Base-by-base conservation (phyloP, 2,888 invertebrate genomes). In the Leptopterna dolabrata region DNA sequence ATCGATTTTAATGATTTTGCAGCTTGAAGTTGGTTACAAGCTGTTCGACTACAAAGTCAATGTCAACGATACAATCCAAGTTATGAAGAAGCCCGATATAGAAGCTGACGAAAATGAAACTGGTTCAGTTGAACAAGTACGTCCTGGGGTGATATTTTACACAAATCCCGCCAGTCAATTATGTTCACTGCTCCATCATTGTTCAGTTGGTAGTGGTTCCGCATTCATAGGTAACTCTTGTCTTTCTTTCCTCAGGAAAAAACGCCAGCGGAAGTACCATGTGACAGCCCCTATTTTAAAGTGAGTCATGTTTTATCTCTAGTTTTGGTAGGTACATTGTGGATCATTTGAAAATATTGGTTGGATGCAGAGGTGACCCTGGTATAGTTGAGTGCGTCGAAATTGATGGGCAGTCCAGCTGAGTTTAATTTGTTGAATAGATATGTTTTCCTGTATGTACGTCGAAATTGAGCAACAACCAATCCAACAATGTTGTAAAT, bases 1-100 rank as follows among this genome's bases (percentile, higher is more conserved):
- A 36, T 4, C 36, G 36, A 7, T 4, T 36, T 36, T 36, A 2
- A 6, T 80, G 24, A 89, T 76, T 88, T 92, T 92, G 88, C 92
- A 96, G 94, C 92, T 96, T 81, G 95, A 95, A 91, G 94, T 96
- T 93, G 95, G 94, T 0, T 95, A 95, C 90, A 94, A 94, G 86
- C 92, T 97, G 89, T 94, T 95, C 91, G 96, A 96, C 91, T 97
- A 97, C 91, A 94, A 94, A 90, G 94, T 96, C 16, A 94, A 95
- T 88, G 92, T 95, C 14, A 96, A 96, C 92, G 95, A 96, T 91
- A 95, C 96, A 24, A 94, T 96, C 76, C 95, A 96, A 90, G 92
- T 96, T 29, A 93, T 95, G 92, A 92, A 94, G 24, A 92, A 91
- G 88, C 89, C 91, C 9, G 89, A 90, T 6, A 85, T 89, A 24